Conservation (phyloP, 2,797 vertebrate species). For the Tenualosa thibaudeaui region DNA sequence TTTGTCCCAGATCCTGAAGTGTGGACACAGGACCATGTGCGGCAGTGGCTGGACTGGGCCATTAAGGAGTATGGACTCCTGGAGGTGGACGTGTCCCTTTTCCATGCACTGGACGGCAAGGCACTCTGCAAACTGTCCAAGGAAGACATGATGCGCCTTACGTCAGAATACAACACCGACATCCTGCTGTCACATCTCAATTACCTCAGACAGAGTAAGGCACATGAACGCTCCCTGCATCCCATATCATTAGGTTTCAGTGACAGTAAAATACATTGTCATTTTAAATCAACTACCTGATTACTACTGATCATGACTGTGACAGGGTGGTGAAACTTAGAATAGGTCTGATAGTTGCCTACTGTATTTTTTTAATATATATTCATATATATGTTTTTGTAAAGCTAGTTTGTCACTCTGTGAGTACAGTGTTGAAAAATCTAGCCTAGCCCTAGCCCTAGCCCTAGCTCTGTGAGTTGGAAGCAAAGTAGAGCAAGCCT, state of each 20-base stretch:
- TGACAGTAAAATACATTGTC: neutral
- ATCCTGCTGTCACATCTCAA: slow-evolving; percentile 85
- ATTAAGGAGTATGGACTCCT: slow-evolving; percentile 83
- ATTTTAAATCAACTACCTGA: neutral
- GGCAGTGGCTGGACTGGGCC: slow-evolving; percentile 86
- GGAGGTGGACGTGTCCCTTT: slow-evolving; percentile 78
- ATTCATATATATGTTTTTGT: too few relatives aligned
- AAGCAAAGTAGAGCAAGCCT: too few relatives aligned
- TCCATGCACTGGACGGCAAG: slow-evolving; percentile 81
- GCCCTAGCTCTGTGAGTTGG: too few relatives aligned
- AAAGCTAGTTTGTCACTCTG: too few relatives aligned
- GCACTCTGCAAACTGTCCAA: slow-evolving; percentile 82
- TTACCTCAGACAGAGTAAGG: slow-evolving; percentile 85
- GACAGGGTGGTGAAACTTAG: neutral
- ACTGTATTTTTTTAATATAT: too few relatives aligned
- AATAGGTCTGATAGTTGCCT: neutral
- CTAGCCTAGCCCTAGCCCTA: too few relatives aligned
- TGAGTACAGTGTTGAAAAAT: too few relatives aligned
- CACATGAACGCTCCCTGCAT: neutral
- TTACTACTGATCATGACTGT: neutral
- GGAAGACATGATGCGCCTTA: slow-evolving; percentile 82
- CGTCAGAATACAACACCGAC: slow-evolving; percentile 82
- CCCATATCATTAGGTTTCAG: neutral
- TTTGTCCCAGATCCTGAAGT: slow-evolving; percentile 72
- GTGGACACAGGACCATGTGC: slow-evolving; percentile 81